Evolutionary conservation across 1,140 invertebrate species (phyloP), one percentile per base, ranked within the genome.

Genomic region (Drosophila arawakana): DNA sequence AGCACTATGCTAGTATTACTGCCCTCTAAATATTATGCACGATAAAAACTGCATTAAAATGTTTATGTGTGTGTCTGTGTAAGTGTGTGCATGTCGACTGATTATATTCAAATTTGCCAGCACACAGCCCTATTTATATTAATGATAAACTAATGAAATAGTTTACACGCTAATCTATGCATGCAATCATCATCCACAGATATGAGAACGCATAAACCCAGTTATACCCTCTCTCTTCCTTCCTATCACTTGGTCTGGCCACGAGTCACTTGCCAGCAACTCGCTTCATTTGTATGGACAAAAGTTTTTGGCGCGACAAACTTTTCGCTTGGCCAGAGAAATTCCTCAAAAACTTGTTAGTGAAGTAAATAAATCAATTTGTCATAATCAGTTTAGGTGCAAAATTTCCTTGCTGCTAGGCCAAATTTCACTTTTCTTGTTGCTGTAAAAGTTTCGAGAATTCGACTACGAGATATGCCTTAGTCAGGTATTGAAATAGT

Each of bases 321-420:
- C 70, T 88, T 88, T 83, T 80, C 65, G 73, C 61, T 65, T 62
- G 80, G 61, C 66, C 81, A 74, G 63, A 54, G 77, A 75, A 88
- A 84, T 88, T 88, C 71, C 65, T 83, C 77, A 76, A 82, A 86
- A 91, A 91, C 88, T 91, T 91, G 88, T 91, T 91, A 91, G 88
- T 88, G 69, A 91, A 91, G 88, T 91, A 91, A 91, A 91, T 91
- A 91, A 91, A 91, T 91, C 88, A 91, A 91, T 91, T 91, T 91
- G 88, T 91, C 88, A 91, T 91, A 91, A 91, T 91, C 88, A 91
- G 88, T 84, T 91, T 83, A 91, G 83, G 82, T 91, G 78, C 76
- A 84, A 91, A 91, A 89, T 84, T 89, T 72, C 72, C 47, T 73
- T 85, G 84, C 84, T 88, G 77, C 73, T 77, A 88, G 83, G 80